Evolutionary conservation across 2,888 invertebrate species (phyloP).

Genomic region (Nephrotoma guestfalica): DNA sequence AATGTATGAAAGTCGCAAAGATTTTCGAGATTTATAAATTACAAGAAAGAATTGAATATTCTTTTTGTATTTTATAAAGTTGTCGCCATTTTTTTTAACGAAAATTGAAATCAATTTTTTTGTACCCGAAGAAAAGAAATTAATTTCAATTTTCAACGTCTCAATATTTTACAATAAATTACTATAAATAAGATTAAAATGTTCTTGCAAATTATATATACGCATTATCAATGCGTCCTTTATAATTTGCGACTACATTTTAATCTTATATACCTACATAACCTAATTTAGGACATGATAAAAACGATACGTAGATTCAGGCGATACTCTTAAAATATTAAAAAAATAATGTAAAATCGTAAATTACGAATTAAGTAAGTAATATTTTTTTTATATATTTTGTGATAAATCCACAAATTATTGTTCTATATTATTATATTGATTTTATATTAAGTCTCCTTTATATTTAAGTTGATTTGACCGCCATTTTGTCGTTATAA

Average conservation of each 20-base stretch:
- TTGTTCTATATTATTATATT: background rate
- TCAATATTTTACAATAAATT: background rate
- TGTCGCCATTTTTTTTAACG: background rate
- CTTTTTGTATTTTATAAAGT: constrained; percentile 1
- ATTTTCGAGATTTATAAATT: background rate
- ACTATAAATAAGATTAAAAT: background rate
- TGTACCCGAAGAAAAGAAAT: background rate
- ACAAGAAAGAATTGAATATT: constrained; percentile 1
- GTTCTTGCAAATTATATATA: background rate
- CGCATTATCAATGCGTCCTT: background rate
- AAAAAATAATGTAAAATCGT: background rate
- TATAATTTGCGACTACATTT: background rate
- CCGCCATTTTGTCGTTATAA: background rate
- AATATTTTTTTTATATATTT: background rate
- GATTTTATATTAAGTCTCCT: background rate
- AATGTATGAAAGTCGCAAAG: background rate
- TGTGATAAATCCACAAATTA: background rate
- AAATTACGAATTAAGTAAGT: background rate
- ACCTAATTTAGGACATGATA: background rate
- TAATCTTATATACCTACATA: background rate
- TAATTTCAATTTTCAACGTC: background rate
- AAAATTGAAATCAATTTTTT: background rate
- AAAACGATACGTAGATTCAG: background rate
- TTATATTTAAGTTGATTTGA: background rate
- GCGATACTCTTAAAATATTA: background rate